Evolutionary conservation across 2,113 vertebrate species (phyloP).

Genomic region (Amphiprion percula): DNA sequence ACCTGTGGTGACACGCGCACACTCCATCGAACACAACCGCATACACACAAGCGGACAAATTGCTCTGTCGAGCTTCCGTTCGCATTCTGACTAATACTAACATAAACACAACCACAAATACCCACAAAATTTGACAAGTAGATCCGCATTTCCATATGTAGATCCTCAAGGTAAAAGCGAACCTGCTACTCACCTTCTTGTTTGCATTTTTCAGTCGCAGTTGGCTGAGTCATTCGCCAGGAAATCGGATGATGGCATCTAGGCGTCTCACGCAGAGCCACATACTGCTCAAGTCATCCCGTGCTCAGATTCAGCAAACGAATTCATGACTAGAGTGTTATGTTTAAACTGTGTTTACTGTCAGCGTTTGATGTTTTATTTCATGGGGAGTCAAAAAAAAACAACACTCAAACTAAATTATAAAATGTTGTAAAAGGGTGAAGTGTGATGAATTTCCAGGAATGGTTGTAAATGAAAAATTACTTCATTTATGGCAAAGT

Average conservation of each 20-base stretch:
- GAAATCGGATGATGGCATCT: slow-evolving; percentile 65
- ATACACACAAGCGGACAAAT: slow-evolving; percentile 49
- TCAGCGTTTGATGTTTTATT: slow-evolving; percentile 17
- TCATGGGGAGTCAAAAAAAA: slow-evolving; percentile 6
- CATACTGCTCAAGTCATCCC: slow-evolving; percentile 12
- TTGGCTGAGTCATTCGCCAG: slow-evolving; percentile 63
- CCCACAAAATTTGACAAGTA: slow-evolving; percentile 28
- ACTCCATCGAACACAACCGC: slow-evolving; percentile 15
- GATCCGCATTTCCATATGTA: slow-evolving; percentile 69
- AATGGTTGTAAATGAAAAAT: slow-evolving; percentile 28
- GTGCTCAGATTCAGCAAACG: slow-evolving; percentile 15
- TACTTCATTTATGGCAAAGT: slow-evolving; percentile 58
- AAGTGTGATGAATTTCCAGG: slow-evolving; percentile 39
- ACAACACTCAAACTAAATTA: slow-evolving; percentile 21
- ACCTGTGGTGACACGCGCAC: slow-evolving; percentile 38
- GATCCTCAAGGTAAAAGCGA: slow-evolving; percentile 44
- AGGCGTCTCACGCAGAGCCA: slow-evolving; percentile 48
- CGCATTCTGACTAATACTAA: slow-evolving; percentile 53
- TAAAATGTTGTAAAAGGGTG: slow-evolving; percentile 46
- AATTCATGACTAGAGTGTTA: slow-evolving; percentile 31
- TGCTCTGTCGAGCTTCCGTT: slow-evolving; percentile 24
- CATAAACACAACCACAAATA: slow-evolving; percentile 28
- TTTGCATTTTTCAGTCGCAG: slow-evolving; percentile 75
- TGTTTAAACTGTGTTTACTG: slow-evolving; percentile 48
- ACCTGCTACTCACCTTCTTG: slow-evolving; percentile 55